A percentile compares a stretch with the other conserved stretches of the same genome.
These are phyloP conservation scores for Percina caprodes DNA, from an alignment of 2,113 vertebrate genomes.

Conservation along the genomic window DNA sequence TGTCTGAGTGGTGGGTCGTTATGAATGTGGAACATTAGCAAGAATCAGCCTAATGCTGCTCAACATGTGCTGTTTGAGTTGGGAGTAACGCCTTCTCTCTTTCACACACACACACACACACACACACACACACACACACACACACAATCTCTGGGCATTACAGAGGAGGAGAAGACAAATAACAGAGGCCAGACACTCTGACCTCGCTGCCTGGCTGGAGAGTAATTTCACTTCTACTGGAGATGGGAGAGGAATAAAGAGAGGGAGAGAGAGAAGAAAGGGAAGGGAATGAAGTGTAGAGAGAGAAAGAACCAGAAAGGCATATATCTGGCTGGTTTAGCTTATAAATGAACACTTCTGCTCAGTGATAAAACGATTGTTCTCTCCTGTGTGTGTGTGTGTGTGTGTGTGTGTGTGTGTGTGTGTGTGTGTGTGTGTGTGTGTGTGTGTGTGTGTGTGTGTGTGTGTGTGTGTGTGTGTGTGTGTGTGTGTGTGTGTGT, in stretches of 20 bases:
- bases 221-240: constrained; percentile 82
- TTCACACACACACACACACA: constrained; percentile 4
- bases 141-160: constrained; percentile 26
- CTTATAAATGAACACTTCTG: constrained; percentile 81
- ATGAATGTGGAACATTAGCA: background rate
- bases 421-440: constrained; percentile 2
- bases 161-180: constrained; percentile 82
- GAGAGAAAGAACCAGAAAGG: constrained; percentile 25
- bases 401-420: too few relatives aligned
- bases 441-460: constrained; percentile 3
- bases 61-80: background rate
- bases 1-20: background rate
- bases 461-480: constrained; percentile 1
- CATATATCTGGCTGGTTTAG: constrained; percentile 71
- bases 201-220: constrained; percentile 81
- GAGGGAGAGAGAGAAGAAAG: constrained; percentile 12
- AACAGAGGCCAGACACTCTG: constrained; percentile 77
- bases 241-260: constrained; percentile 73
- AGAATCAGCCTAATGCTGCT: background rate
- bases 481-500: constrained; percentile 1
- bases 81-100: background rate
- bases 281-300: constrained; percentile 24
- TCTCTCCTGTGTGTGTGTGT: too few relatives aligned
- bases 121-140: constrained; percentile 47
- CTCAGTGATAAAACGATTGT: constrained; percentile 76